These are phyloP conservation scores for Artibeus lituratus DNA, from an alignment of 2,797 vertebrate species.

Conservation along the genomic window DNA sequence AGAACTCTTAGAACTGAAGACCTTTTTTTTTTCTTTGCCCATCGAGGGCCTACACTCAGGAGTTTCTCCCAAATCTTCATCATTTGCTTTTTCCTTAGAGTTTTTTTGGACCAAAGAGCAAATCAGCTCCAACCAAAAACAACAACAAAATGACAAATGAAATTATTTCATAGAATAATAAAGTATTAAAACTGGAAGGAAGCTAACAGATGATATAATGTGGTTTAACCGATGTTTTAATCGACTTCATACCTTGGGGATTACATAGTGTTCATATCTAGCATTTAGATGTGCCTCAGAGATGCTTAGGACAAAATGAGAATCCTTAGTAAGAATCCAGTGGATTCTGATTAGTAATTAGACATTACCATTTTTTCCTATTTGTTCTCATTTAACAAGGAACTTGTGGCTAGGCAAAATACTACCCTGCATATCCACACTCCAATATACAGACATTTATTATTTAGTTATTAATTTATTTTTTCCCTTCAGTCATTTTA, in stretches of 20 bases:
- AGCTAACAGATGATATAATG: background rate
- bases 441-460: background rate
- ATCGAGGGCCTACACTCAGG: background rate
- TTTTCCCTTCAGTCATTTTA: conserved; percentile 23
- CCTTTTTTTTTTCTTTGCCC: background rate
- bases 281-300: background rate
- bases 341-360: background rate
- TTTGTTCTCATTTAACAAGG: background rate
- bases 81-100: background rate
- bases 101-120: background rate
- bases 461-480: background rate
- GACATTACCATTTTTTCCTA: background rate
- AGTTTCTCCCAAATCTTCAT: background rate
- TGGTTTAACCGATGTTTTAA: background rate
- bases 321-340: background rate
- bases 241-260: background rate
- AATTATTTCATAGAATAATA: background rate
- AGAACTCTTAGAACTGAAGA: background rate
- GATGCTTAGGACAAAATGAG: background rate
- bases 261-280: background rate
- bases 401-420: background rate
- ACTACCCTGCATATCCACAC: background rate
- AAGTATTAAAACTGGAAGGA: background rate
- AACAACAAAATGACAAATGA: background rate
- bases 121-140: background rate